Base-by-base conservation (phyloP, 2,797 vertebrate species). In the Neopelma chrysocephalum region DNA sequence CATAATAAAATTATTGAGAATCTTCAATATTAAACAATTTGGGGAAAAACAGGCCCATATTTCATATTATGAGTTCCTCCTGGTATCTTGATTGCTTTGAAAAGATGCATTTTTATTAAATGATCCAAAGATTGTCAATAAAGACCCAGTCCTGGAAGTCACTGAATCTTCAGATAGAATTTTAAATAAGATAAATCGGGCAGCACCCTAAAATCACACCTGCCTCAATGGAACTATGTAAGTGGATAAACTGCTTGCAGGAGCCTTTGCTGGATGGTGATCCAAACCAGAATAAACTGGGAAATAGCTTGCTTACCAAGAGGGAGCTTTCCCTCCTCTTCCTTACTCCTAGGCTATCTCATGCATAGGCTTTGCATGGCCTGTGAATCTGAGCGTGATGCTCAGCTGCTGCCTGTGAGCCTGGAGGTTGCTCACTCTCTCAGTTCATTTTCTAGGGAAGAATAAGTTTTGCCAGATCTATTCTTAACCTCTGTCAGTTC, bases 371-470 rank as follows among this genome's bases (percentile, higher is more conserved):
- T 90, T 66, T 79, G n/a, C 22, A 3, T 4, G 20, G 27, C 1
- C 1, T 6, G 42, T 1, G 5, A 87, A 66, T 50, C 64, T 0
- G 0, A 76, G 60, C 21, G 26, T 1, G 1, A 12, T 0, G 17
- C 26, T 79, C 8, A 0, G 23, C 50, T 75, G 61, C 57, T 58
- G n/a, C 20, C 66, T 73, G 51, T 19, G 71, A 85, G 51, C 56
- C 51, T 61, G 50, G 50, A 81, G 20, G 12, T 26, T 73, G 32
- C 47, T 94, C 13, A 0, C 6, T 38, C 29, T 60, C 15, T 15
- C 1, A 0, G 20, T 32, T 68, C 27, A 7, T 7, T 72, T 94
- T 84, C 75, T 23, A 27, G 27, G 32, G 29, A 71, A 81, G 60
- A 89, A 69, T 14, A 68, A 72, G 17, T 40, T 90, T 56, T 83